These are phyloP conservation scores for Podabrus alpinus DNA, from an alignment of 2,888 invertebrate genomes.

Conservation along the genomic window DNA sequence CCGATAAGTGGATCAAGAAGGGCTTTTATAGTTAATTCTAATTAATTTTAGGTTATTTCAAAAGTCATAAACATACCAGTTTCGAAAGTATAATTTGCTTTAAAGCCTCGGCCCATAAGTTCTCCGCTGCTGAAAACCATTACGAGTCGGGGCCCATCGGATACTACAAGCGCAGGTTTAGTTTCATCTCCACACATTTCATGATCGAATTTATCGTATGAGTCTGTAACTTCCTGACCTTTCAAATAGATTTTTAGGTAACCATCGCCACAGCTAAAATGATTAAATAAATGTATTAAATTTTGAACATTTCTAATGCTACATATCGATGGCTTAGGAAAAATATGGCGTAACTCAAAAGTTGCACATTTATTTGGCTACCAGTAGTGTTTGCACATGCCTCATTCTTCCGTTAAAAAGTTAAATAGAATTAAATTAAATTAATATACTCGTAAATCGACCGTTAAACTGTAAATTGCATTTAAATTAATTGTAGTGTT, in stretches of 20 bases:
- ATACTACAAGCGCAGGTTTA: slow-evolving; percentile 80
- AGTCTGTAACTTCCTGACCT: slow-evolving; percentile 90
- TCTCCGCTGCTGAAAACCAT: slow-evolving; percentile 96
- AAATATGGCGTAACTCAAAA: no score
- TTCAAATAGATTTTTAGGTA: slow-evolving; percentile 89
- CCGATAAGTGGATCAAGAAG: no score
- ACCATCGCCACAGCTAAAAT: slow-evolving; percentile 80
- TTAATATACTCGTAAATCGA: no score
- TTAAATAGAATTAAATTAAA: no score
- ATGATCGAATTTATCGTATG: slow-evolving; percentile 91
- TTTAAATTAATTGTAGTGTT: no score
- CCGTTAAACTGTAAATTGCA: no score
- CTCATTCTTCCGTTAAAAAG: no score
- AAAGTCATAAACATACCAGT: slow-evolving; percentile 65
- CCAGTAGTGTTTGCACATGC: no score
- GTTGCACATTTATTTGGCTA: no score
- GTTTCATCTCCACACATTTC: slow-evolving; percentile 85
- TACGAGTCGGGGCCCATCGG: slow-evolving; percentile 90
- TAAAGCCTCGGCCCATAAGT: slow-evolving; percentile 87
- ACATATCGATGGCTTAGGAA: no score
- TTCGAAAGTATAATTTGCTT: slow-evolving; percentile 84
- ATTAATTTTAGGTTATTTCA: no score
- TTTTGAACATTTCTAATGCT: neutral
- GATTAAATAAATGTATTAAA: neutral
- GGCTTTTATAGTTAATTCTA: neutral